These are phyloP conservation scores for Elysia chlorotica DNA, from an alignment of 1,140 invertebrate species.

Conservation along the genomic window DNA sequence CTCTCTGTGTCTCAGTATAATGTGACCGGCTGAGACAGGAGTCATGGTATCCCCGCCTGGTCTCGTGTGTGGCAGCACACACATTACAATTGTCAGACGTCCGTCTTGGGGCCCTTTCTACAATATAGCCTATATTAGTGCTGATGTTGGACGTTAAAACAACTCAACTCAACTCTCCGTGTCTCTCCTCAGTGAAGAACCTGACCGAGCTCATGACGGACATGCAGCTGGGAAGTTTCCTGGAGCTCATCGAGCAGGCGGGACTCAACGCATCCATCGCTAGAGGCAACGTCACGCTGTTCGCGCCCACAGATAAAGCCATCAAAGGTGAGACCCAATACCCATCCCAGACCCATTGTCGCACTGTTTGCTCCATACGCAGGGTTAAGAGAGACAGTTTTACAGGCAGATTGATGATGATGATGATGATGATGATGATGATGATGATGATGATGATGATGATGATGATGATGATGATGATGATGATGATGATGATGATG, in stretches of 20 bases:
- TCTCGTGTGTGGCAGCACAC: neutral
- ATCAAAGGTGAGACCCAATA: slow-evolving; percentile 30
- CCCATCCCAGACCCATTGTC: neutral
- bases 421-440: neutral
- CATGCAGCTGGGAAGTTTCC: slow-evolving; percentile 30
- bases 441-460: neutral
- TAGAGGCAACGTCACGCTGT: slow-evolving; percentile 30
- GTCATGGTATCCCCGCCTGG: neutral
- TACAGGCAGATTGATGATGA: neutral
- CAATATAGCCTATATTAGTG: no score
- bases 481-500: neutral
- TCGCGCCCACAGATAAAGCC: slow-evolving; percentile 36
- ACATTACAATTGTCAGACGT: no score
- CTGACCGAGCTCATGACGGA: slow-evolving; percentile 24
- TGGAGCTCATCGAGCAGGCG: slow-evolving; percentile 17
- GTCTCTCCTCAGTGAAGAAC: slow-evolving; percentile 24
- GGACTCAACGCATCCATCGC: slow-evolving; percentile 25
- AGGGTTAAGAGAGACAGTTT: neutral
- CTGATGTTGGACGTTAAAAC: neutral
- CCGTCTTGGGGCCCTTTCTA: neutral
- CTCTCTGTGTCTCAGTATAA: slow-evolving; percentile 1
- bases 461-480: neutral
- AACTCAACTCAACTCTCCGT: neutral
- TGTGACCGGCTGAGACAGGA: neutral
- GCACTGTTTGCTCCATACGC: neutral